Evolutionary conservation across 2,888 invertebrate species (phyloP).

Genomic region (Leptinotarsa tumamoca): DNA sequence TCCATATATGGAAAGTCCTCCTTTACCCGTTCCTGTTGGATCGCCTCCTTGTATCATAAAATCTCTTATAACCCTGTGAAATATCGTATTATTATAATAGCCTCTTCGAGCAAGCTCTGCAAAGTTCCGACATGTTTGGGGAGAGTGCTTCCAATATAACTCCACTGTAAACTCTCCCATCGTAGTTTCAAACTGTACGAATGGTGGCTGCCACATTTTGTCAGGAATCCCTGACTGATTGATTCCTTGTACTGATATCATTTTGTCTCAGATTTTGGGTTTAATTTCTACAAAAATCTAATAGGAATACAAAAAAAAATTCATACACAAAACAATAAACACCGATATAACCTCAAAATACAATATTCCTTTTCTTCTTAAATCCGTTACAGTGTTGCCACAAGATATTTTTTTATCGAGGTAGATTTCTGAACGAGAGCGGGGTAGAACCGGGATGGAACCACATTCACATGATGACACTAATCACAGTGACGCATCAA

Average conservation of each 20-base stretch:
- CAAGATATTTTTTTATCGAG: fast-evolving
- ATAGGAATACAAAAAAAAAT: not conserved
- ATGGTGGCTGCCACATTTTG: conserved; percentile 90
- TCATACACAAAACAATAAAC: not conserved
- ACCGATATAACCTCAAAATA: not conserved
- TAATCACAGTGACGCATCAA: too few relatives aligned
- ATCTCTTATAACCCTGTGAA: conserved; percentile 94
- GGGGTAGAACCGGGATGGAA: too few relatives aligned
- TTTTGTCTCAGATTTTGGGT: conserved; percentile 33
- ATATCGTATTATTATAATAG: conserved; percentile 96
- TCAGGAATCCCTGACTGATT: conserved; percentile 83
- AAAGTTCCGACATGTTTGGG: conserved; percentile 97
- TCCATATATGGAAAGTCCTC: conserved; percentile 97
- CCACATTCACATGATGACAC: too few relatives aligned
- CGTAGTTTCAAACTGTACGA: conserved; percentile 84
- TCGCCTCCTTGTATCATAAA: conserved; percentile 98
- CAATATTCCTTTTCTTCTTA: not conserved
- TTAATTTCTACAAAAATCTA: not conserved
- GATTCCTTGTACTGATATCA: conserved; percentile 67
- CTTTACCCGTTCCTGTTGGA: conserved; percentile 90
- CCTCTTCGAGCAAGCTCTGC: conserved; percentile 93
- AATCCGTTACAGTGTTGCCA: too few relatives aligned
- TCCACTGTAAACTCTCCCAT: conserved; percentile 95
- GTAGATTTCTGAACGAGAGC: fast-evolving
- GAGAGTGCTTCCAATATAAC: conserved; percentile 98